Percentiles rank a stretch among this genome's conserved stretches.
Conservation (phyloP, 2,797 vertebrate genomes). For the Selene dorsalis region DNA sequence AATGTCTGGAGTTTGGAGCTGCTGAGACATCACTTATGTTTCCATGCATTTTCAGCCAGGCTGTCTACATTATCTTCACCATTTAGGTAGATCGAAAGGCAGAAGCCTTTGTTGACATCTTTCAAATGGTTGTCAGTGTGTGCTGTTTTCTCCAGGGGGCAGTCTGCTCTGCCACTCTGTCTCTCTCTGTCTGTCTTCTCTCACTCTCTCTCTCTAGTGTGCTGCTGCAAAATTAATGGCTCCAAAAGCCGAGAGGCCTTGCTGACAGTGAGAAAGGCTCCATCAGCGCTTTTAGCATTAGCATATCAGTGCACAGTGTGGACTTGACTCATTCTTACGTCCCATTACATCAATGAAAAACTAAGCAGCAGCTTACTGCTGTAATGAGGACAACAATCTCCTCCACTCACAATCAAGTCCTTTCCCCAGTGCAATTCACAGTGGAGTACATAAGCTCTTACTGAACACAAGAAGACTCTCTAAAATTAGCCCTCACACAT, state of each 20-base stretch:
- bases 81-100: slow-evolving; percentile 55
- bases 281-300: slow-evolving; percentile 73
- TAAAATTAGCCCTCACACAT: slow-evolving; percentile 72
- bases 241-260: slow-evolving; percentile 66
- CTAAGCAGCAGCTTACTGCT: slow-evolving; percentile 71
- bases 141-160: slow-evolving; percentile 69
- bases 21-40: slow-evolving; percentile 53
- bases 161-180: slow-evolving; percentile 47
- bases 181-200: slow-evolving; percentile 21
- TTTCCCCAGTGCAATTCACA: slow-evolving; percentile 60
- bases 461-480: slow-evolving; percentile 61
- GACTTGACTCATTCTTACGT: slow-evolving; percentile 63
- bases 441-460: slow-evolving; percentile 63
- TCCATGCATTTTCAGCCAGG: slow-evolving; percentile 47
- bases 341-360: slow-evolving; percentile 76
- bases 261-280: slow-evolving; percentile 64
- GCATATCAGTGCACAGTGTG: slow-evolving; percentile 57
- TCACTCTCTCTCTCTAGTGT: slow-evolving; percentile 61
- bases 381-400: slow-evolving; percentile 76
- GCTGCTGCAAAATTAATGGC: slow-evolving; percentile 76
- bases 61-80: slow-evolving; percentile 48
- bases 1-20: slow-evolving; percentile 26
- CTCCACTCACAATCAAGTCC: slow-evolving; percentile 64
- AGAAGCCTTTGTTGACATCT: slow-evolving; percentile 72
- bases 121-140: slow-evolving; percentile 70